Base-by-base conservation (phyloP, 1,140 invertebrate species). In the Bombus breviceps region DNA sequence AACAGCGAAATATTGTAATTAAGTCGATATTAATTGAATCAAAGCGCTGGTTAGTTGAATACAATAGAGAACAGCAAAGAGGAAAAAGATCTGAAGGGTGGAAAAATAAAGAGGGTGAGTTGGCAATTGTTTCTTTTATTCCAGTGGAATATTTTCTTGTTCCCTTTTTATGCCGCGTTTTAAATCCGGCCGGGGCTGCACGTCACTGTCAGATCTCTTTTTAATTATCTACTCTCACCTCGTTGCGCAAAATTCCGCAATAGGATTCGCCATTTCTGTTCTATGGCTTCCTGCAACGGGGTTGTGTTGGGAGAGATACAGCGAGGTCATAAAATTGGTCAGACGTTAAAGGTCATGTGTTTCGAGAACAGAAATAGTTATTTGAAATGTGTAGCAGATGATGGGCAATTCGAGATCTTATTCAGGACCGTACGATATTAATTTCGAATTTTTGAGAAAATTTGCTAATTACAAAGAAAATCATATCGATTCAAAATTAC, bases 191-290 rank as follows among this genome's bases (percentile, higher is more conserved):
- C 15, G 1, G 25, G 8, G 34, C 8, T 39, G 22, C 41, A 25
- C 41, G 41, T 66, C 39, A 47, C 41, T 68, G 59, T 68, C n/a
- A 25, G 62, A 79, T 79, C n/a, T 66, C 77, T 68, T 79, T 79
- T 79, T 79, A 79, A 79, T 79, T 66, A 79, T 68, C 77, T 79
- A 13, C 75, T 59, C 12, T 53, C 53, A n/a, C 59, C 59, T 43
- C 37, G 59, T 64, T 78, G 32, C 39, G 39, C 39, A 32, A 64
- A 78, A 78, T 28, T 43, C 15, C 22, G n/a, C 76, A 78, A 62
- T 43, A 43, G 37, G 39, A 47, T 43, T 66, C 59, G 32, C 3
- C 41, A 22, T 41, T 68, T 68, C 32, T 32, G 32, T 79, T 43
- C 39, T 68, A 64, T 22, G 77, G 41, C 41, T 79, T 68, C 41